Percentiles rank a stretch among this genome's conserved stretches.
Conservation (phyloP, 2,888 invertebrate species). For the Sialis lutaria region DNA sequence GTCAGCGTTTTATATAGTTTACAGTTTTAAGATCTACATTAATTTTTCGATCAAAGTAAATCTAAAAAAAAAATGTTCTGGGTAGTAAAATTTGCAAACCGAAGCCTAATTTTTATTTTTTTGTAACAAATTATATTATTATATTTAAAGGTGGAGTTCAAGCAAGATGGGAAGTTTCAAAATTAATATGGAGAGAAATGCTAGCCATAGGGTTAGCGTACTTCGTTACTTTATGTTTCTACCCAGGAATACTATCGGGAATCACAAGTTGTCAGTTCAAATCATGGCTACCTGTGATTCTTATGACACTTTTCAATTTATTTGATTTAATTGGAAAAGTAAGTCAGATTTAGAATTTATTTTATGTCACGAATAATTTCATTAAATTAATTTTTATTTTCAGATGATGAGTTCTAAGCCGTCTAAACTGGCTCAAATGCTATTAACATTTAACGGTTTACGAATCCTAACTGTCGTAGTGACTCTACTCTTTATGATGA, state of each 20-base stretch:
- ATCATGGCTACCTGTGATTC: constrained; percentile 80
- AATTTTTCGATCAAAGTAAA: too few species aligned
- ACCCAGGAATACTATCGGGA: constrained; percentile 83
- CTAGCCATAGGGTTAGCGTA: constrained; percentile 75
- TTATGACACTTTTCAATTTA: constrained; percentile 78
- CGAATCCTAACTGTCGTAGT: constrained; percentile 1
- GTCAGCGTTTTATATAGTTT: too few species aligned
- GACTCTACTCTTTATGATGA: constrained; percentile 1
- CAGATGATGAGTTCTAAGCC: constrained; percentile 10
- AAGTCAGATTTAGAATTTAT: neutral
- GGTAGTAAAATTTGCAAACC: too few species aligned
- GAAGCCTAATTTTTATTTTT: neutral
- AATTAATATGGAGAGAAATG: constrained; percentile 81
- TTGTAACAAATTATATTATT: neutral
- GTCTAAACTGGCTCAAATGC: constrained; percentile 1
- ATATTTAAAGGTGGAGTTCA: constrained; percentile 41
- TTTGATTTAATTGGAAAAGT: constrained; percentile 73
- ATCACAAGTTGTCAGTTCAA: constrained; percentile 67
- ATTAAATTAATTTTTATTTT: constrained; percentile 20
- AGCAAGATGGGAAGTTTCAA: constrained; percentile 65
- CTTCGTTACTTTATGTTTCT: constrained; percentile 74
- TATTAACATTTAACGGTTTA: constrained; percentile 4
- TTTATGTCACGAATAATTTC: neutral
- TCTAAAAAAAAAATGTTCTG: too few species aligned
- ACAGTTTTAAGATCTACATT: too few species aligned